Conservation (phyloP, 2,888 invertebrate genomes). For the Anticlea derivata region DNA sequence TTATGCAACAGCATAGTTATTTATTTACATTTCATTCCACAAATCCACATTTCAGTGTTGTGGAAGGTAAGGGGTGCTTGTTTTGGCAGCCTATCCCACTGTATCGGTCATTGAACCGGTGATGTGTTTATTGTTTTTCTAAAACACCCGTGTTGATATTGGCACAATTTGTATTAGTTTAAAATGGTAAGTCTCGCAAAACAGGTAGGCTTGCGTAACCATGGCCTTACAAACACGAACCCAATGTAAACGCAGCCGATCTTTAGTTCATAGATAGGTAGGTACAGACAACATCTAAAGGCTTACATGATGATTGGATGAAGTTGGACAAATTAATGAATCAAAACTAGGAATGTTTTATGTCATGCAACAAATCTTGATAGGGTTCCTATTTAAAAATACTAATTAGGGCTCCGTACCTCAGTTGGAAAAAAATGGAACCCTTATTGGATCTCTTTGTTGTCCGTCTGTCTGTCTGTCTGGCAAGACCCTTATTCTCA, state of each 20-base stretch:
- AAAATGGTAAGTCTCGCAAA: slow-evolving; percentile 68
- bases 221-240: slow-evolving; percentile 50
- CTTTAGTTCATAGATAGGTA: slow-evolving; percentile 7
- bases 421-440: too few relatives aligned
- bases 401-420: too few relatives aligned
- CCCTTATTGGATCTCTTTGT: too few relatives aligned
- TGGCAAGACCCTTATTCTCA: too few relatives aligned
- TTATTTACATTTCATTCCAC: slow-evolving; percentile 38
- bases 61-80: slow-evolving; percentile 72
- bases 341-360: too few relatives aligned
- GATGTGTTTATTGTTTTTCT: slow-evolving; percentile 76
- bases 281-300: too few relatives aligned
- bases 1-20: slow-evolving; percentile 15
- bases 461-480: too few relatives aligned
- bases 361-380: too few relatives aligned
- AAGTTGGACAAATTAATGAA: too few relatives aligned
- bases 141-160: slow-evolving; percentile 74
- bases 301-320: too few relatives aligned
- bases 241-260: slow-evolving; percentile 11
- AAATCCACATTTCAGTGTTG: slow-evolving; percentile 45
- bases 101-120: slow-evolving; percentile 70
- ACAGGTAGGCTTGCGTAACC: slow-evolving; percentile 66
- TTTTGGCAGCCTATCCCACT: slow-evolving; percentile 68
- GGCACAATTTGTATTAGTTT: slow-evolving; percentile 79
- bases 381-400: too few relatives aligned